Percentiles rank a stretch among this genome's conserved stretches.
phyloP scores from a whole-genome alignment of 2,797 vertebrate genomes.

The Xiphorhynchus erythropygius region DNA sequence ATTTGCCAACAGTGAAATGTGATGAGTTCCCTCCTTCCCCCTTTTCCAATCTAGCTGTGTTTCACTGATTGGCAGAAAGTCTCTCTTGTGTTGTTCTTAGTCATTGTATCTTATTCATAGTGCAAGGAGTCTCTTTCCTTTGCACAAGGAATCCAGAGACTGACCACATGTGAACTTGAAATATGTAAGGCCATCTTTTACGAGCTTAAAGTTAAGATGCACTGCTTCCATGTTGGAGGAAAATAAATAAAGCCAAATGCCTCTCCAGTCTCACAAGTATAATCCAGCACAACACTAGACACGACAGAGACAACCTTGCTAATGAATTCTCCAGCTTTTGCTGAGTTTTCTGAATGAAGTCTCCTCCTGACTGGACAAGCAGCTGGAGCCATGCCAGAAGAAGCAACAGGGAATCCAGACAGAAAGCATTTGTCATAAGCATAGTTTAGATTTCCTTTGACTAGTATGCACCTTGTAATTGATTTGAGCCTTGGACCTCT shows the following conservation, averaged over 20 bases:
- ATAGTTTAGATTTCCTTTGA: background rate
- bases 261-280: background rate
- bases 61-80: background rate
- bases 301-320: background rate
- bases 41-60: background rate
- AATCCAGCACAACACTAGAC: background rate
- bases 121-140: background rate
- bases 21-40: background rate
- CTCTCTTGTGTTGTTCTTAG: background rate
- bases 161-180: background rate
- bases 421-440: background rate
- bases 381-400: background rate
- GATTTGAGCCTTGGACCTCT: background rate
- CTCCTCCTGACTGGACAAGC: background rate
- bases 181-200: slow-evolving; percentile 20
- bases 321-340: background rate
- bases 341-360: background rate
- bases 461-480: background rate
- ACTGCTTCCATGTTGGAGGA: background rate
- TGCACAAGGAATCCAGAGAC: background rate
- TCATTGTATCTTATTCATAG: background rate
- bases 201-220: background rate
- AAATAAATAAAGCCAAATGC: slow-evolving; percentile 22
- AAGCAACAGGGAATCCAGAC: background rate
- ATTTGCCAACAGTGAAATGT: background rate